These are phyloP conservation scores for Malurus leucopterus DNA, from an alignment of 2,797 vertebrate genomes.

Conservation along the genomic window DNA sequence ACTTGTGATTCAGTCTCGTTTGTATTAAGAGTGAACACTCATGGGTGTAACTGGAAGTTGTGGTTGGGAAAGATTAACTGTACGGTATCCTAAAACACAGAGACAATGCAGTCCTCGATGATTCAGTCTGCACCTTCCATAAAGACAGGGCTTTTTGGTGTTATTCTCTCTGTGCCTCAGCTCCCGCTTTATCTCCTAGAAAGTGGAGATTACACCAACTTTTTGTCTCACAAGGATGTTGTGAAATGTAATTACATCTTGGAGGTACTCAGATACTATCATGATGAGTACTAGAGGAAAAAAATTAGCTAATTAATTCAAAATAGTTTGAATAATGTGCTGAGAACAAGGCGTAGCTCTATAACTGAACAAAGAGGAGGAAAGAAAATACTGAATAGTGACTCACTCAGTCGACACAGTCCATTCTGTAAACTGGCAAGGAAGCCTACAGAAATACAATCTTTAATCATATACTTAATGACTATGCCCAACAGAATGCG, in stretches of 20 bases:
- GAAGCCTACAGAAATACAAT: background rate
- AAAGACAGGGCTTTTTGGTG: background rate
- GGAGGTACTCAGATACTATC: background rate
- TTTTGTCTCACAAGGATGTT: background rate
- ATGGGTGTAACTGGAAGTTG: background rate
- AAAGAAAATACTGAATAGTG: background rate
- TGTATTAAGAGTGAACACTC: background rate
- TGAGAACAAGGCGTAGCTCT: background rate
- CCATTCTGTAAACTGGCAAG: background rate
- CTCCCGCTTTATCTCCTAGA: background rate
- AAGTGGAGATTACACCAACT: background rate
- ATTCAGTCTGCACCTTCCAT: background rate
- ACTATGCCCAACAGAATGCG: background rate
- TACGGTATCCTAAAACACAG: background rate
- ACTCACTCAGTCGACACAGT: background rate
- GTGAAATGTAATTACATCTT: background rate
- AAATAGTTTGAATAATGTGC: background rate
- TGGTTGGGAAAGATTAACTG: background rate
- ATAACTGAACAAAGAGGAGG: background rate
- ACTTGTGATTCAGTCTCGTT: background rate
- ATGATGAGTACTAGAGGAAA: background rate
- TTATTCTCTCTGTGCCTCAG: background rate
- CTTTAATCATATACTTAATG: background rate
- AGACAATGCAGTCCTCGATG: background rate
- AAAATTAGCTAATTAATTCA: background rate